These are phyloP conservation scores for Noturus placidus DNA, from an alignment of 2,113 vertebrate genomes.

Conservation along the genomic window DNA sequence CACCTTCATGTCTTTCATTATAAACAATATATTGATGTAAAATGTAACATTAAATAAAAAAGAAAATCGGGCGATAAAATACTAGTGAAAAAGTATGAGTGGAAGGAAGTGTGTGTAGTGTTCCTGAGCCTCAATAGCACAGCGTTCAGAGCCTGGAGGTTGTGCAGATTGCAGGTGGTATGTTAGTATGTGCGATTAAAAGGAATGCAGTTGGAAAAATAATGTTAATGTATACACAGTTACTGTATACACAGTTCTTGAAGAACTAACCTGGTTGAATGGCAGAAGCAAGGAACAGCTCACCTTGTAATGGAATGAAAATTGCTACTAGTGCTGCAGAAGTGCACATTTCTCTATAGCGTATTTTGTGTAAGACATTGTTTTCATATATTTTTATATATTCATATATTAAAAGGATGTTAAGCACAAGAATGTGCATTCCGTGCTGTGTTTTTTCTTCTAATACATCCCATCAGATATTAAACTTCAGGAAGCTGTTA, in stretches of 20 bases:
- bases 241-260: neutral
- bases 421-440: neutral
- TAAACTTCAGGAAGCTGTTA: neutral
- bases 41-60: neutral
- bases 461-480: neutral
- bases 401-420: too few species aligned
- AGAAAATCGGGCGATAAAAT: neutral
- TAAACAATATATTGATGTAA: neutral
- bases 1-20: neutral
- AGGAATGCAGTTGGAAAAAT: neutral
- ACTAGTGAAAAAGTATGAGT: neutral
- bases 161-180: too few species aligned
- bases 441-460: neutral
- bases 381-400: too few species aligned
- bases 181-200: neutral
- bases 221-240: neutral
- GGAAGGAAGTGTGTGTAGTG: neutral
- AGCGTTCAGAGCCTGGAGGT: too few species aligned
- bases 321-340: too few species aligned
- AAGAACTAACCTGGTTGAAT: too few species aligned
- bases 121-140: too few species aligned
- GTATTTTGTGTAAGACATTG: too few species aligned
- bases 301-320: too few species aligned
- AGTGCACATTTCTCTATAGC: too few species aligned
- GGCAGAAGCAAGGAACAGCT: too few species aligned